Conservation (phyloP, 2,797 vertebrate genomes). For the Sebastes kiyomatsui region DNA sequence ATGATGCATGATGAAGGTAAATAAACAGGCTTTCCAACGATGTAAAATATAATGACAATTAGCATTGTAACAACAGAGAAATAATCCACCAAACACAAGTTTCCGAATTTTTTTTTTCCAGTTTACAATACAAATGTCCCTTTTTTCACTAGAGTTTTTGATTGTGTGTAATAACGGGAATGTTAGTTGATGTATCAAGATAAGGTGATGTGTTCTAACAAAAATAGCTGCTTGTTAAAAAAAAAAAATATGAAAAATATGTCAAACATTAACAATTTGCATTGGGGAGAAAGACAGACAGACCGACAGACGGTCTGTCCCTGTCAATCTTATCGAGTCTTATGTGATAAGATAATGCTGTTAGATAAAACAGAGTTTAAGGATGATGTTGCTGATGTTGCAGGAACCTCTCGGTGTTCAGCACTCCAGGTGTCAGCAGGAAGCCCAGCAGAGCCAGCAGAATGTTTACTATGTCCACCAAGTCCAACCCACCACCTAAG, state of each 20-base stretch:
- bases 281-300: not conserved
- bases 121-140: not conserved
- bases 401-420: conserved; percentile 90
- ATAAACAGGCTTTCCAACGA: too few relatives aligned
- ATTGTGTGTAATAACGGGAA: not conserved
- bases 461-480: conserved; percentile 93
- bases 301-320: not conserved
- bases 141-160: not conserved
- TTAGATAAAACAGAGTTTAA: not conserved
- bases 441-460: conserved; percentile 92
- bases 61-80: too few relatives aligned
- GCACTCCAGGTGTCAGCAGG: conserved; percentile 88
- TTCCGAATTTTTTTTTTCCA: too few relatives aligned
- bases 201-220: not conserved
- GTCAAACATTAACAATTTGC: not conserved
- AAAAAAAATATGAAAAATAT: not conserved
- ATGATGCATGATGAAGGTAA: too few relatives aligned
- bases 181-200: not conserved
- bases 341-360: not conserved
- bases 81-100: too few relatives aligned
- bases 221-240: not conserved
- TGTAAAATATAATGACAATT: too few relatives aligned
- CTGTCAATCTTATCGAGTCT: not conserved
- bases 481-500: conserved; percentile 89
- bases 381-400: conserved; percentile 15